Evolutionary conservation across 2,113 vertebrate species (phyloP), one percentile per base, ranked within the genome.

Genomic region (Albula goreensis): DNA sequence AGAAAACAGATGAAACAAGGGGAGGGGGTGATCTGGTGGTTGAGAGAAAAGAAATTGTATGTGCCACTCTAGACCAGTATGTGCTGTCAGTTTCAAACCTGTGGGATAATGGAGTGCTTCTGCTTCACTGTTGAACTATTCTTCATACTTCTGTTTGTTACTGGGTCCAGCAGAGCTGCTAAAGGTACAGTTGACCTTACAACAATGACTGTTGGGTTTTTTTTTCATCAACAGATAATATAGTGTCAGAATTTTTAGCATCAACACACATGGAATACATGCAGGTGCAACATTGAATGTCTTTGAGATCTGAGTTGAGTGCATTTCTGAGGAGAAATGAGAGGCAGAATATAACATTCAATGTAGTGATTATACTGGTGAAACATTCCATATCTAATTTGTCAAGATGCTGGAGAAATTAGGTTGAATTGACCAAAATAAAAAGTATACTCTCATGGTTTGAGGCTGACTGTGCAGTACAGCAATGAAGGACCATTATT

Each of bases 131-230:
- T 90, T 13, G 53, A 89, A 85, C 51, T 94, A 5, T 1, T 88
- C n/a, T 89, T 85, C 3, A 83, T 85, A 78, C 81, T 41, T 12
- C 53, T 85, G 70, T 77, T 82, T 87, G 86, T 90, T 60, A 57
- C 88, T 82, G 48, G 57, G 0, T 3, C 19, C 85, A n/a, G 17
- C 4, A 52, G 85, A 48, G 15, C 63, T 57, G 15, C 63, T 57
- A 81, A n/a, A 94, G 94, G 94, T 96, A 95, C 53, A 91, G 80
- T 22, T 31, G 52, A 48, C 66, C 60, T 31, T 31, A 7, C 25
- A 57, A 49, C 31, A 66, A 86, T 57, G 31, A 74, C n/a, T 8
- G 8, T 31, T 6, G 2, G 6, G 53, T 9, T 25, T 31, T 5
- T 31, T 9, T 10, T 9, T 25, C n/a, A 25, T 8, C n/a, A 9